phyloP scores from a whole-genome alignment of 2,797 vertebrate species.

The Tachyglossus aculeatus region DNA sequence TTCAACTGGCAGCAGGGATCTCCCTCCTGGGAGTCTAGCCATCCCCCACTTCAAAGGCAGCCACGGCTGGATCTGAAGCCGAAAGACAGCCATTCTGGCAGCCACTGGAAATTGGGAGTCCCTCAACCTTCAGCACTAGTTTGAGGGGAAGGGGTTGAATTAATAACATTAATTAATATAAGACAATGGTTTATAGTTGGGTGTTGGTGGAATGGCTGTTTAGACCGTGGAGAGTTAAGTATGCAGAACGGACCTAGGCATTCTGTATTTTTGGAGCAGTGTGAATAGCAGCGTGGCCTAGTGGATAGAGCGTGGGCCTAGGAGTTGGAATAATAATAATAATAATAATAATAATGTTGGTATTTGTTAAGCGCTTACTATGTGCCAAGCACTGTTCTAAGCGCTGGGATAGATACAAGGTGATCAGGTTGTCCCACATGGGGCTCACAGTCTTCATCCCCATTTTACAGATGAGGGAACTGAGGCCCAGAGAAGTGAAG shows the following conservation, averaged over 20 bases:
- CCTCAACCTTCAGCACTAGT: neutral
- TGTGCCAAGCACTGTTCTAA: no score
- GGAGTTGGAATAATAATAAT: no score
- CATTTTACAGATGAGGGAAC: no score
- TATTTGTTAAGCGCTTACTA: no score
- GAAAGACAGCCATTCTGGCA: slow-evolving; percentile 8
- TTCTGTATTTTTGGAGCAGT: neutral
- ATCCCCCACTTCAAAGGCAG: slow-evolving; percentile 19
- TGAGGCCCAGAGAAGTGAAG: no score
- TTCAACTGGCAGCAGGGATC: slow-evolving; percentile 32
- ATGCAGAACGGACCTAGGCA: neutral
- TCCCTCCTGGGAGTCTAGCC: neutral
- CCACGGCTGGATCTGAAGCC: slow-evolving; percentile 32
- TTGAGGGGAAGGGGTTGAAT: no score
- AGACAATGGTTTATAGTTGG: slow-evolving; percentile 20
- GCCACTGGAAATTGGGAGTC: slow-evolving; percentile 1
- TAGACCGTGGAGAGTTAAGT: neutral
- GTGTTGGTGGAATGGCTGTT: slow-evolving; percentile 36
- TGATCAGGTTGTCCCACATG: no score
- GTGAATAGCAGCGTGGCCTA: no score
- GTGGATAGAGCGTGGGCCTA: no score
- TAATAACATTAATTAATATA: slow-evolving; percentile 4
- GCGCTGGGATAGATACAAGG: no score
- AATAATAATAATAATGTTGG: no score
- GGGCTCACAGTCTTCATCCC: no score